A percentile compares a stretch with the other conserved stretches of the same genome.
phyloP scores from a whole-genome alignment of 2,797 vertebrate genomes.

The Perdix hodgsoniae region DNA sequence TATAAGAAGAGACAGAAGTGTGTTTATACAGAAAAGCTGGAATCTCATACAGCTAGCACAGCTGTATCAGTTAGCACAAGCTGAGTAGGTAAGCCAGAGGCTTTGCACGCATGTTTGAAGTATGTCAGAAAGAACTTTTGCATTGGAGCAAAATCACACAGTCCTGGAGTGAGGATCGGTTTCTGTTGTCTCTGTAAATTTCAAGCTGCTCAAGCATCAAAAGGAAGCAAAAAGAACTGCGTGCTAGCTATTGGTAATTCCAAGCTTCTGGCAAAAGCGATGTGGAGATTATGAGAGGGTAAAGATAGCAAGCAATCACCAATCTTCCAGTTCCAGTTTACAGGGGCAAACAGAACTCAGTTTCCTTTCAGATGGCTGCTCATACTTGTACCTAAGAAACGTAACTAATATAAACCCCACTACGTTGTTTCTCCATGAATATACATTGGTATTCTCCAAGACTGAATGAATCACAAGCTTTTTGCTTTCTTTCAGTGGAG shows the following conservation, averaged over 20 bases:
- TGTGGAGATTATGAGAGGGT: not conserved
- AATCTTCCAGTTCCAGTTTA: not conserved
- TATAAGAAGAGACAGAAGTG: not conserved
- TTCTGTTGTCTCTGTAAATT: not conserved
- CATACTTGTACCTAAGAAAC: not conserved
- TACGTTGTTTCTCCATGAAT: not conserved
- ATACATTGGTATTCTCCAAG: not conserved
- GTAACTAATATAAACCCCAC: not conserved
- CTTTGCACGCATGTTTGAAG: not conserved
- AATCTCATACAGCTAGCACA: not conserved
- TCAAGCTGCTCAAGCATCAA: not conserved
- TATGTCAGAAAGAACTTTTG: not conserved
- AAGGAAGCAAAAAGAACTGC: not conserved
- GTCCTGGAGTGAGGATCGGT: not conserved
- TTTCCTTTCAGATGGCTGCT: not conserved
- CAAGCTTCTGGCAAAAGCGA: not conserved
- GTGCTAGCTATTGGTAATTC: not conserved
- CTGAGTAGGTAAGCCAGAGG: not conserved
- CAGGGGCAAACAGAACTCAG: not conserved
- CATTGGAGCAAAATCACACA: not conserved
- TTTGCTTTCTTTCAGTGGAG: not conserved
- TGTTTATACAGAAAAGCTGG: not conserved
- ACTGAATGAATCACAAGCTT: not conserved
- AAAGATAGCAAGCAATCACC: not conserved
- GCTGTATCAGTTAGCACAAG: not conserved